These are phyloP conservation scores for Caenorhabditis sulstoni DNA, from an alignment of 2,888 invertebrate genomes.

Conservation along the genomic window DNA sequence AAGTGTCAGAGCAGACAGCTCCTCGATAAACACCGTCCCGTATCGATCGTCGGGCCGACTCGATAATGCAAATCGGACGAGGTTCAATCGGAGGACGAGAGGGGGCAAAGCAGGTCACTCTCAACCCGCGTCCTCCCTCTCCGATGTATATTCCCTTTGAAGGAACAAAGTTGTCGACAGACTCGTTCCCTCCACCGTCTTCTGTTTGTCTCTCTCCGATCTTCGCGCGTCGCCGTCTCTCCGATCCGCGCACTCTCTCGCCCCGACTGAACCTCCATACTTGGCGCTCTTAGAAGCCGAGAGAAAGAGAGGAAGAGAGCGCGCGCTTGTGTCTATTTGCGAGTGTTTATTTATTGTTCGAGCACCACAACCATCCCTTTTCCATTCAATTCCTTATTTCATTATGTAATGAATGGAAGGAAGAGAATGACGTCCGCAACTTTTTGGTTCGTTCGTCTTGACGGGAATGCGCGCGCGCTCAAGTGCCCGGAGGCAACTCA, in stretches of 20 bases:
- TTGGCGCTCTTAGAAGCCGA: conserved; percentile 42
- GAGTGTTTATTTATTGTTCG: conserved; percentile 57
- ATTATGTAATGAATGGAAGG: conserved; percentile 8
- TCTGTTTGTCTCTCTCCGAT: conserved; percentile 18
- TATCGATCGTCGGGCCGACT: conserved; percentile 7
- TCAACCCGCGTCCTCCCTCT: conserved; percentile 22
- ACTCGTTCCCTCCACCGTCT: conserved; percentile 9
- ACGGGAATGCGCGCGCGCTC: neutral
- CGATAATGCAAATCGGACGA: conserved; percentile 17
- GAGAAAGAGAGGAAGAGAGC: neutral
- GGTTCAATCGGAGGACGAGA: conserved; percentile 25
- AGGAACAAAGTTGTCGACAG: conserved; percentile 30
- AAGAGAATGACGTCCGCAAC: neutral
- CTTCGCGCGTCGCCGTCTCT: conserved; percentile 36
- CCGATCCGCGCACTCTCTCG: conserved; percentile 28
- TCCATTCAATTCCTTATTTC: neutral
- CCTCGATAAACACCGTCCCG: conserved; percentile 8
- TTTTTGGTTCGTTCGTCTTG: neutral
- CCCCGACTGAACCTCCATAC: conserved; percentile 8
- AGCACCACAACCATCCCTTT: conserved; percentile 16
- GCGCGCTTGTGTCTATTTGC: conserved; percentile 18
- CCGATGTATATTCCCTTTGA: conserved; percentile 46
- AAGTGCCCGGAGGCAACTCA: neutral
- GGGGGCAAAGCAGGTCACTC: conserved; percentile 50
- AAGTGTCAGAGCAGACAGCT: conserved; percentile 12